Base-by-base conservation (phyloP, 64 coral and sea anemone species). In the Actinia equina region DNA sequence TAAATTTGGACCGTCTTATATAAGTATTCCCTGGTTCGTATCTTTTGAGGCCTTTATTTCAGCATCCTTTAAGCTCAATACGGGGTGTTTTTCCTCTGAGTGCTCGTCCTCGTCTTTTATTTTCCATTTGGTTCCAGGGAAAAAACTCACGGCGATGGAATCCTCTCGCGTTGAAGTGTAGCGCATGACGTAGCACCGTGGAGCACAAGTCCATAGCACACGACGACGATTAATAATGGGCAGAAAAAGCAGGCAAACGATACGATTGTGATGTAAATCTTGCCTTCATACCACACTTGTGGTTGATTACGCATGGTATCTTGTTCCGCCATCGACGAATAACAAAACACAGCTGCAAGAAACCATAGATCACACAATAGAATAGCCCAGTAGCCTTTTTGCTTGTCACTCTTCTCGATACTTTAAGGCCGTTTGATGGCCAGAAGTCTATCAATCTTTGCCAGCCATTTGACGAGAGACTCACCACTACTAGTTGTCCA, bases 401-500 rank as follows among this genome's bases (percentile, higher is more conserved):
- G 6, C 87, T 55, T 0, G 90, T 95, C 97, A 99, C 18, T 90
- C 86, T 61, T 99, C 97, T 12, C 83, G 85, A 62, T 99, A 99
- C 15, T 86, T 92, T 5, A 99, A 88, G 17, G 97, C 45, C 91
- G 79, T 16, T 90, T 92, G 12, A 99, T 90, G 7, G 97, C 97
- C 10, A 99, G 76, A 17, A 99, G 82, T 17, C 97, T 90, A 56
- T 99, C 97, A 41, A 99, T 83, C 90, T 93, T 61, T 99, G 0
- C 85, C 93, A 4, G 91, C 88, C 0, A 99, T 88, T 95, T 95
- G 14, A 99, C 83, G 54, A 99, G 95, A 2, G 97, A 99, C 0
- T 91, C 97, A 18, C 92, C 97, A 43, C 89, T 77, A 27, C 88
- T 91, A 99, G 59, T 88, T 99, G n/a, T 99, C 97, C 4, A 95